Evolutionary conservation across 2,113 vertebrate genomes (phyloP).

Genomic region (Pedionomus torquatus): DNA sequence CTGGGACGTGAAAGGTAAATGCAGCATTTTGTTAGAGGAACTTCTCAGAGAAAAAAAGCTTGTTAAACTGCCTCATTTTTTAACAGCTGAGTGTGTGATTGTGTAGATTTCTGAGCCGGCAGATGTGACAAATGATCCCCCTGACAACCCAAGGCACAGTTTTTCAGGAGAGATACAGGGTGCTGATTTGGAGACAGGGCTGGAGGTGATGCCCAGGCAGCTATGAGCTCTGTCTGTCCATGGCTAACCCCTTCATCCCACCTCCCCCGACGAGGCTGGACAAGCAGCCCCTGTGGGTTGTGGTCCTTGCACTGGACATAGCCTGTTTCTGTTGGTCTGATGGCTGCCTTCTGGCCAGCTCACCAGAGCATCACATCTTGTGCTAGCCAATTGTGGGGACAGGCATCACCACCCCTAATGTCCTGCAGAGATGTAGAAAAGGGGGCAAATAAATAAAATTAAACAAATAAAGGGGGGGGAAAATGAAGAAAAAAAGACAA

Average conservation of each 20-base stretch:
- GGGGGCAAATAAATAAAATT: background rate
- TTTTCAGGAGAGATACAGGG: background rate
- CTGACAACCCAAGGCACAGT: background rate
- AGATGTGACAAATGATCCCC: background rate
- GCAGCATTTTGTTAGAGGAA: background rate
- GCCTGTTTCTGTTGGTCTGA: background rate
- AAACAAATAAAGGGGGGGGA: background rate
- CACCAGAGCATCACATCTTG: background rate
- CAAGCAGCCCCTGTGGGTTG: background rate
- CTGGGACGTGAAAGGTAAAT: background rate
- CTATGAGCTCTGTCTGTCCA: background rate
- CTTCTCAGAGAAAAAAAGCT: background rate
- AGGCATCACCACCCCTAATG: background rate
- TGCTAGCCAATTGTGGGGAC: background rate
- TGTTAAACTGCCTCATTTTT: slow-evolving; percentile 18
- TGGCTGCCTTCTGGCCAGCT: background rate
- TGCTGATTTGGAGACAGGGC: background rate
- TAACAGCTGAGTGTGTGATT: background rate
- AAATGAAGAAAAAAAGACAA: background rate
- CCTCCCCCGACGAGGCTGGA: background rate
- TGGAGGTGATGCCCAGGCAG: background rate
- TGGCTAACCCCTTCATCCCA: rapidly evolving
- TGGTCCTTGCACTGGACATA: background rate
- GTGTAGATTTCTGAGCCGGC: background rate
- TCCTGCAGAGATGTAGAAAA: background rate